Evolutionary conservation across 2,888 invertebrate species (phyloP).

Genomic region (Rhamnusium bicolor): DNA sequence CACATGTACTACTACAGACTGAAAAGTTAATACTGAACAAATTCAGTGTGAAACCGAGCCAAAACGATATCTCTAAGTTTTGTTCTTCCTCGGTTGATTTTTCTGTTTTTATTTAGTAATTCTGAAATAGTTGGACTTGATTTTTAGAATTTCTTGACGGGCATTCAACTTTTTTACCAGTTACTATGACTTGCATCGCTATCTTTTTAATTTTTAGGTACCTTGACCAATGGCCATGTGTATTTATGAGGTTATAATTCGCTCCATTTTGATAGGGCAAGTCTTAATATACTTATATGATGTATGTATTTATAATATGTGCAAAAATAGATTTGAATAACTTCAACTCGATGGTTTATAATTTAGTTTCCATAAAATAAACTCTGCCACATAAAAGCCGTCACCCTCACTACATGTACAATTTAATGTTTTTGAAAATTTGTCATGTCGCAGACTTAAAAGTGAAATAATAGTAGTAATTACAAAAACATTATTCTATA

Average conservation of each 20-base stretch:
- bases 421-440: too few relatives aligned
- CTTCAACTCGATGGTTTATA: too few relatives aligned
- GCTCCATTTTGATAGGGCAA: not conserved
- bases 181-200: not conserved
- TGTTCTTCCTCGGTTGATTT: constrained; percentile 51
- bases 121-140: constrained; percentile 23
- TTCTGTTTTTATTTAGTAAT: constrained; percentile 45
- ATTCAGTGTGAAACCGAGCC: constrained; percentile 45
- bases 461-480: too few relatives aligned
- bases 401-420: too few relatives aligned
- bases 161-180: constrained; percentile 31
- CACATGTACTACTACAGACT: constrained; percentile 55
- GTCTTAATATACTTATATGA: too few relatives aligned
- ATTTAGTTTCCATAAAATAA: too few relatives aligned
- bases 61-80: constrained; percentile 45
- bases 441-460: too few relatives aligned
- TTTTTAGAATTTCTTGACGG: constrained; percentile 23
- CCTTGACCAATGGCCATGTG: not conserved
- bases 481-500: too few relatives aligned
- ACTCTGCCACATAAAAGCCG: too few relatives aligned
- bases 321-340: too few relatives aligned
- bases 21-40: constrained; percentile 64
- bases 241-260: not conserved
- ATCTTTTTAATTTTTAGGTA: not conserved
- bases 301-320: too few relatives aligned